Evolutionary conservation across 1,140 invertebrate species (phyloP), one percentile per base, ranked within the genome.

Genomic region (Meloidogyne hapla): DNA sequence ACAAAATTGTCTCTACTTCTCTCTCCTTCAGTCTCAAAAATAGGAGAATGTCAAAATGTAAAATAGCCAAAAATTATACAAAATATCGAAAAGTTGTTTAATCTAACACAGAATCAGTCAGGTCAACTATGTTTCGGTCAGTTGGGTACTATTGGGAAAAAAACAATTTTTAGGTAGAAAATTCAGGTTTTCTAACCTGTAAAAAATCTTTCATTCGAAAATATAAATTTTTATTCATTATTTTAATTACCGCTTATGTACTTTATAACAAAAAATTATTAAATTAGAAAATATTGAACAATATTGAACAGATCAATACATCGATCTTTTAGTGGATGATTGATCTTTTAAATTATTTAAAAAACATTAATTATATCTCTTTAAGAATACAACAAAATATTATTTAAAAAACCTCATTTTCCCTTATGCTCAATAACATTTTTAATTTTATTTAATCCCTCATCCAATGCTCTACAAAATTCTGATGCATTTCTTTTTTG

Each of bases 261-360:
- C n/a, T n/a, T n/a, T n/a, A n/a, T n/a, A n/a, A n/a, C n/a, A n/a
- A n/a, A n/a, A n/a, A n/a, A n/a, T n/a, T n/a, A n/a, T n/a, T n/a
- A n/a, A n/a, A n/a, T n/a, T n/a, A n/a, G n/a, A n/a, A n/a, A n/a
- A n/a, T n/a, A n/a, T n/a, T n/a, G n/a, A n/a, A n/a, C n/a, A n/a
- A n/a, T n/a, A n/a, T n/a, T n/a, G n/a, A n/a, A n/a, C n/a, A n/a
- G n/a, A n/a, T n/a, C n/a, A n/a, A n/a, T n/a, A n/a, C n/a, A n/a
- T n/a, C n/a, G n/a, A n/a, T n/a, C n/a, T n/a, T n/a, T n/a, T n/a
- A n/a, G n/a, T n/a, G n/a, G n/a, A n/a, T n/a, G n/a, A n/a, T n/a
- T n/a, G n/a, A n/a, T n/a, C 92, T 92, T 79, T 94, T 92, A 90
- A 65, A 74, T 25, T 23, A 33, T 33, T n/a, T n/a, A n/a, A n/a